A percentile compares a stretch with the other conserved stretches of the same genome.
Evolutionary conservation across 2,888 invertebrate genomes (phyloP).

Genomic region (Ophonus ardosiacus): DNA sequence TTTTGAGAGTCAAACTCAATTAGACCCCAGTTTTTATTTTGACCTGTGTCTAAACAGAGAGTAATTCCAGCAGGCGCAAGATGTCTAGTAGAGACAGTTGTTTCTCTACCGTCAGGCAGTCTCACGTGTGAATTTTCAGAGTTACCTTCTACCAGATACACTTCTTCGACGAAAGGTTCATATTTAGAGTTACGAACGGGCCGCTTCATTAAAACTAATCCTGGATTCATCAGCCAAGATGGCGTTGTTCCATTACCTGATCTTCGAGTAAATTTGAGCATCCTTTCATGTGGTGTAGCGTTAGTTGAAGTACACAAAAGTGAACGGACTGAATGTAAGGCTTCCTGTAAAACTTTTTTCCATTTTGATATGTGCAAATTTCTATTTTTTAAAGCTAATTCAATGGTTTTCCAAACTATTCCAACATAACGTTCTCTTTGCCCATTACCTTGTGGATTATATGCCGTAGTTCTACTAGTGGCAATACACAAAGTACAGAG

Average conservation of each 20-base stretch:
- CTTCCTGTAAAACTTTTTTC: slow-evolving; percentile 64
- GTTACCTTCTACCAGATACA: background rate
- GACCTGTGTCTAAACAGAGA: too few species aligned
- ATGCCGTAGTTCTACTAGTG: too few species aligned
- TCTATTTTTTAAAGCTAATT: too few species aligned
- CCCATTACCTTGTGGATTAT: too few species aligned
- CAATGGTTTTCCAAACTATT: too few species aligned
- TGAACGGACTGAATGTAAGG: slow-evolving; percentile 65
- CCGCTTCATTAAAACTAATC: background rate
- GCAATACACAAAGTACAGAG: too few species aligned
- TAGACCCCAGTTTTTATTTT: too few species aligned
- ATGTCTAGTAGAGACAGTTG: background rate
- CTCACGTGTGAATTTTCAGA: background rate
- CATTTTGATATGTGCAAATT: slow-evolving; percentile 52
- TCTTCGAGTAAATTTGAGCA: background rate
- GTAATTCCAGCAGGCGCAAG: background rate
- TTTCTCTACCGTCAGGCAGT: too few species aligned
- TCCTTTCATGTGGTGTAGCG: slow-evolving; percentile 61
- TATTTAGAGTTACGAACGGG: too few species aligned
- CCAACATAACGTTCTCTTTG: too few species aligned
- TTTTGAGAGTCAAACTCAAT: too few species aligned
- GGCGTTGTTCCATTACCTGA: background rate
- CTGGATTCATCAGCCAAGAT: too few species aligned
- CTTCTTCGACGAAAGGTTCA: background rate
- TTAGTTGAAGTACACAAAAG: slow-evolving; percentile 66